A percentile compares a stretch with the other conserved stretches of the same genome.
Evolutionary conservation across 2,888 invertebrate species (phyloP).

Genomic region (Corbicula japonica): DNA sequence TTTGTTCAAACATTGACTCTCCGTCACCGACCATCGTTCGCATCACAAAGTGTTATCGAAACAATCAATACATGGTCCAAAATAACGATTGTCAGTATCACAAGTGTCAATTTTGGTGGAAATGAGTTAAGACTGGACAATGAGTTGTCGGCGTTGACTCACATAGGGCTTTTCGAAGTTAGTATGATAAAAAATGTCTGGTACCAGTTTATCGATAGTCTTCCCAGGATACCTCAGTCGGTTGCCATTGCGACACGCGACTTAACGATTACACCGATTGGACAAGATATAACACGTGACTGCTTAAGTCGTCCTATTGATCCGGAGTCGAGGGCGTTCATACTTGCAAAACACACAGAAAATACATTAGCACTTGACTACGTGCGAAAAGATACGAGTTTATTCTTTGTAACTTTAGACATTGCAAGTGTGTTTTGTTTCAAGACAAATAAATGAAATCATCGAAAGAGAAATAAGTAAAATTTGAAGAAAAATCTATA

Average conservation of each 20-base stretch:
- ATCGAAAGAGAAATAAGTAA: too few species aligned
- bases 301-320: conserved; percentile 6
- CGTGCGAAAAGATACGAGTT: background rate
- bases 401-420: background rate
- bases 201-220: background rate
- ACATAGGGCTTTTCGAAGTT: background rate
- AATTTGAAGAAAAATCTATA: too few species aligned
- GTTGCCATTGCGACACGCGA: conserved; percentile 5
- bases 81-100: background rate
- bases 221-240: background rate
- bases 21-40: conserved; percentile 5
- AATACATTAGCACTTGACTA: background rate
- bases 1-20: conserved; percentile 15
- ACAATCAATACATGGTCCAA: conserved; percentile 3
- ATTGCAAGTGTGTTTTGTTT: conserved; percentile 8
- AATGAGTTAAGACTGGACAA: background rate
- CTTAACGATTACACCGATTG: conserved; percentile 4
- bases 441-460: background rate
- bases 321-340: conserved; percentile 7
- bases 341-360: background rate
- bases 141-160: background rate
- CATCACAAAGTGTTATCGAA: background rate
- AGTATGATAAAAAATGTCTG: background rate
- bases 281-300: conserved; percentile 3
- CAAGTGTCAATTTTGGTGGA: conserved; percentile 5